These are phyloP conservation scores for Naso thynnoides DNA, from an alignment of 2,797 vertebrate species.

Conservation along the genomic window DNA sequence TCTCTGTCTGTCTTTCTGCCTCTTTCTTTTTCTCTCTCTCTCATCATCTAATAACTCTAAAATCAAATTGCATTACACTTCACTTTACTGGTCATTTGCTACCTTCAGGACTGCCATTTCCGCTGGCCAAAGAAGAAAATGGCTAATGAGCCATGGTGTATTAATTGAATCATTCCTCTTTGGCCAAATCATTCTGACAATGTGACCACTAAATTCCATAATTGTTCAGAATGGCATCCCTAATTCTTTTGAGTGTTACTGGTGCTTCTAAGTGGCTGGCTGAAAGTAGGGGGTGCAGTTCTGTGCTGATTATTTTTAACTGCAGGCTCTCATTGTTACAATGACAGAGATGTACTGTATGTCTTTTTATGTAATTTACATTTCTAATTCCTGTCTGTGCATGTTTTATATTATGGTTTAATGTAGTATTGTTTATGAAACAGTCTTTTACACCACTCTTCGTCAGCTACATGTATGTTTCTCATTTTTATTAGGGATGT, in stretches of 20 bases:
- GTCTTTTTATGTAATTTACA: conserved; percentile 4
- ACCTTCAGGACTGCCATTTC: conserved; percentile 67
- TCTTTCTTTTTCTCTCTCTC: conserved; percentile 15
- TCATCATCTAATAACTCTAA: conserved; percentile 74
- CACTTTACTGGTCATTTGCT: conserved; percentile 75
- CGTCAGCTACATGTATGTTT: background rate
- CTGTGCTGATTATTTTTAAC: conserved; percentile 5
- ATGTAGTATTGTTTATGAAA: background rate
- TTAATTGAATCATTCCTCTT: conserved; percentile 82
- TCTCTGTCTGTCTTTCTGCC: conserved; percentile 38
- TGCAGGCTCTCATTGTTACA: conserved; percentile 4
- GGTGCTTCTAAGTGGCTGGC: conserved; percentile 50
- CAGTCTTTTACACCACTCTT: background rate
- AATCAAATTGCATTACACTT: conserved; percentile 81
- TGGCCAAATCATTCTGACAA: conserved; percentile 82
- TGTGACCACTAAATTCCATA: conserved; percentile 78
- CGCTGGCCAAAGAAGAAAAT: conserved; percentile 64
- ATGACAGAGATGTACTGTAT: background rate
- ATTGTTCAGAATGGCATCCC: conserved; percentile 73
- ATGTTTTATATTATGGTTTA: background rate
- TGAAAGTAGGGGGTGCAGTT: conserved; percentile 17
- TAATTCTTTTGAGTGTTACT: conserved; percentile 62
- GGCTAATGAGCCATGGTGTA: conserved; percentile 80
- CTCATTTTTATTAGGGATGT: background rate
- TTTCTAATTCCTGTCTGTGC: background rate